Base-by-base conservation (phyloP, 1,140 invertebrate species). In the Pogonomyrmex californicus region DNA sequence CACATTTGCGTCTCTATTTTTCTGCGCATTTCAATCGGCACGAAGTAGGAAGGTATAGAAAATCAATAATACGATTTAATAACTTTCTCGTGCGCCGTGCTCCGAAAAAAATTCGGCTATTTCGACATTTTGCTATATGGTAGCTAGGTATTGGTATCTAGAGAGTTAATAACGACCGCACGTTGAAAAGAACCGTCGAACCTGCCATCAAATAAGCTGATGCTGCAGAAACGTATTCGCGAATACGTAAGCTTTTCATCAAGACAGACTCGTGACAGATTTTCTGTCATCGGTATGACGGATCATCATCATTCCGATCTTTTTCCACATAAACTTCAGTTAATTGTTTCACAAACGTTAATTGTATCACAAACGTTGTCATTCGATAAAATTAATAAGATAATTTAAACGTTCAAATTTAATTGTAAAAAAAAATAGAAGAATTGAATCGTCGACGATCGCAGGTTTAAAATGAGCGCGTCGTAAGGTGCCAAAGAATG, bases 161-260 rank as follows among this genome's bases (percentile, higher is more conserved):
- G 54, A 73, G 56, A 75, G 81, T 76, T 90, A 90, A 90, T 90
- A 90, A 90, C 88, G 65, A 71, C 51, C 66, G 62, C 49, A 58
- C 33, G 56, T 30, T 75, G 85, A 81, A 90, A 85, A 85, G 79
- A 54, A 70, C 12, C 73, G 49, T 71, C 88, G 85, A 90, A 90
- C n/a, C 36, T 60, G 51, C 77, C 33, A 17, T 75, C 88, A 41
- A 78, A 87, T 63, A 76, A 90, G 81, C 89, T 87, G 88, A 90
- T 85, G 63, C 41, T 81, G 89, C 89, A 90, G 36, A 75, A 90
- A 89, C n/a, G 33, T 86, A 86, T 83, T 58, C 71, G 47, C 71
- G 83, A 78, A 88, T 88, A 87, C 51, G 54, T 82, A 88, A 85
- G 77, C 88, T 75, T 68, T 41, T 41, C 38, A 47, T 63, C 47